phyloP scores from a whole-genome alignment of 2,797 vertebrate genomes.

The Tangara arthus region DNA sequence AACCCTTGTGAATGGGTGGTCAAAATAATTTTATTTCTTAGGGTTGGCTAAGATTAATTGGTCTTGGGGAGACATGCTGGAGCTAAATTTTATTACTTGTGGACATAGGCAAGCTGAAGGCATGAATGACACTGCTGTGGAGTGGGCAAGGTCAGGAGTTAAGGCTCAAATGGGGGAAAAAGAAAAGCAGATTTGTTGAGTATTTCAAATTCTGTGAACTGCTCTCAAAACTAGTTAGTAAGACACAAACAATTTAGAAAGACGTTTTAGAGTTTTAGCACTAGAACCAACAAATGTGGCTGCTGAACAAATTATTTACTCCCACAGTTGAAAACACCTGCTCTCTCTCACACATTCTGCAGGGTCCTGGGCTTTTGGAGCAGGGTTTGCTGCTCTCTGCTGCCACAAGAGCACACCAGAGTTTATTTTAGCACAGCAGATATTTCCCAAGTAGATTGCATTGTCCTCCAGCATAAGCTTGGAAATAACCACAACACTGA shows the following conservation, averaged over 20 bases:
- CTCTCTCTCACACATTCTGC: background rate
- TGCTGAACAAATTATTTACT: background rate
- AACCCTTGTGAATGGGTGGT: background rate
- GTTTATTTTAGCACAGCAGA: background rate
- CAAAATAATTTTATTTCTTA: background rate
- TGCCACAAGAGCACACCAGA: background rate
- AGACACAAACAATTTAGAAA: background rate
- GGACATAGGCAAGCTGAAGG: background rate
- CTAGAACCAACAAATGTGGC: background rate
- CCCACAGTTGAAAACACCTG: background rate
- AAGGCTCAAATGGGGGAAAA: background rate
- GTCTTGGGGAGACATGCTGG: background rate
- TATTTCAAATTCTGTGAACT: background rate
- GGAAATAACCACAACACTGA: background rate
- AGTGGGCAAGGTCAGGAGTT: background rate
- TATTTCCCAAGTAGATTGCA: background rate
- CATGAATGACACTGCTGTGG: background rate
- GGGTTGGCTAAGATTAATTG: background rate
- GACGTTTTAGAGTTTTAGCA: background rate
- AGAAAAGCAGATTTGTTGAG: background rate
- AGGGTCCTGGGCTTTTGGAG: background rate
- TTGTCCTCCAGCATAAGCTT: background rate
- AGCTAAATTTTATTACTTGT: background rate
- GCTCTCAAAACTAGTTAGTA: background rate
- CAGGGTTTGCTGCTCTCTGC: background rate